phyloP scores from a whole-genome alignment of 2,888 invertebrate genomes.

The Germaria angustata region DNA sequence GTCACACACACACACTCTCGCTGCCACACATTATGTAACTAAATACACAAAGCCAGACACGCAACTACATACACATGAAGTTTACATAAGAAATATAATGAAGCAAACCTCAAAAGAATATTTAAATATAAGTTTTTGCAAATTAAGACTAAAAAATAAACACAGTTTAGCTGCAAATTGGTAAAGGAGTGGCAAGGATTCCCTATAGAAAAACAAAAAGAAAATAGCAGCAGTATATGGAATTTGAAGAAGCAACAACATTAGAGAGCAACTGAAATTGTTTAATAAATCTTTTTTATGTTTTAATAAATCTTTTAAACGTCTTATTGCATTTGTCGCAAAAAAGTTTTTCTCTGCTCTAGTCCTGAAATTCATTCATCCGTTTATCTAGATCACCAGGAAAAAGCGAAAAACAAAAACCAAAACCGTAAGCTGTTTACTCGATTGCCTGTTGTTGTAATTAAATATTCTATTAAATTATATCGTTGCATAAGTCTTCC shows the following conservation, averaged over 20 bases:
- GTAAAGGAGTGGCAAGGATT: neutral
- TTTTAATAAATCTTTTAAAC: slow-evolving; percentile 2
- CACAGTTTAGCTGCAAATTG: slow-evolving; percentile 2
- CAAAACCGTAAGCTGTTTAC: neutral
- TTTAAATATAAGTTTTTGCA: slow-evolving; percentile 16
- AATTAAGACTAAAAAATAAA: neutral
- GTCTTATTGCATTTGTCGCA: neutral
- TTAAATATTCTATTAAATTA: slow-evolving; percentile 60
- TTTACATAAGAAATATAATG: neutral
- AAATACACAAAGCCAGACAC: slow-evolving; percentile 2
- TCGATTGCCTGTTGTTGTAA: slow-evolving; percentile 34
- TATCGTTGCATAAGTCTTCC: slow-evolving; percentile 6
- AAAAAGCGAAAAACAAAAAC: neutral
- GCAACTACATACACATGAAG: neutral
- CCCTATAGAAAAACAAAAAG: neutral
- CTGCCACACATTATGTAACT: slow-evolving; percentile 17
- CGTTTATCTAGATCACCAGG: neutral
- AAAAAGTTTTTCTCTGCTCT: neutral
- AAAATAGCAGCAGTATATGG: neutral
- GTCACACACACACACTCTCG: neutral
- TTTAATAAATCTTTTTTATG: neutral
- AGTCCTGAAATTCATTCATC: slow-evolving; percentile 24
- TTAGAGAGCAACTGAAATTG: neutral
- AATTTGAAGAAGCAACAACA: neutral
- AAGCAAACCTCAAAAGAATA: slow-evolving; percentile 19